Evolutionary conservation across 2,888 invertebrate species (phyloP), one percentile per base, ranked within the genome.

Genomic region (Onchidella celtica): DNA sequence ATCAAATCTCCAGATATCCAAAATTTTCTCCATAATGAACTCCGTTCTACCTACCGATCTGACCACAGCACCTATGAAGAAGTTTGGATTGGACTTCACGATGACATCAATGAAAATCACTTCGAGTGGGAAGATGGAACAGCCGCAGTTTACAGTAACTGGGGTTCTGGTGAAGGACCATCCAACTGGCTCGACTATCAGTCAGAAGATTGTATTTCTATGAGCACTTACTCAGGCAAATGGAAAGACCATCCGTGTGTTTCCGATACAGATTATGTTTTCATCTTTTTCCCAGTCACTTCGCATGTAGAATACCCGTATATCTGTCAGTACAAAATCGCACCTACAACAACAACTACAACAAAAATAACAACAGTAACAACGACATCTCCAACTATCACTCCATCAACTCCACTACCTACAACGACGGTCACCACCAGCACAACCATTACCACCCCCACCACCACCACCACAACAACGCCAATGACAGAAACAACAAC

Each of bases 241-340:
- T 69, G 69, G 69, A 27, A 21, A 11, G 69, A 69, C 34, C 24
- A 47, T 3, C 1, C 9, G 0, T 69, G 69, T 17, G 66, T 36
- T 17, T 11, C 24, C 29, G 29, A 14, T 24, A 66, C 24, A 27
- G 29, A 66, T 32, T n/a, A n/a, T n/a, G n/a, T n/a, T n/a, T 24
- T 65, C 4, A 24, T 65, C 1, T 29, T 17, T 3, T 17, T 2
- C 6, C 11, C 36, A 17, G 14, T 68, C 3, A 27, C 21, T 47
- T 3, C 11, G 0, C n/a, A 11, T 17, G 36, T 21, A 21, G 38
- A 38, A 24, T 17, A 29, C 17, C 73, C 29, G 9, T 59, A 55
- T n/a, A 32, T 70, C 21, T 70, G 47, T 29, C 70, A 70, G 14
- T 57, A 70, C 38, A n/a, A n/a, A n/a, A 21, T n/a, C 40, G 47